Conservation (phyloP, 2,888 invertebrate genomes). For the Nasonovia ribisnigri region DNA sequence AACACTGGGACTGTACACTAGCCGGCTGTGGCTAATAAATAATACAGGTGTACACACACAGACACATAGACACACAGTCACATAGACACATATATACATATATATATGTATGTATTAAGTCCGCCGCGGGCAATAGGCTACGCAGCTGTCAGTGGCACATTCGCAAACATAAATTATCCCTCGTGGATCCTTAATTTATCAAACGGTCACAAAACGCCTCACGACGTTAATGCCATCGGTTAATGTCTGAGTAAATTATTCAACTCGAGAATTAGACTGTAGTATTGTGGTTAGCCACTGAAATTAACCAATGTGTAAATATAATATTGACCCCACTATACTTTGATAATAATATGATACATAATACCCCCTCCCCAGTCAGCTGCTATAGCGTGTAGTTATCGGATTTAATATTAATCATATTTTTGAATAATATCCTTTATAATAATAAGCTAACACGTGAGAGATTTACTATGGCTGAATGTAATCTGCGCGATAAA, state of each 20-base stretch:
- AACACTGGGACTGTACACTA: slow-evolving; percentile 25
- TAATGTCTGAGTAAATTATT: slow-evolving; percentile 55
- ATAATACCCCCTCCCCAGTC: too few species aligned
- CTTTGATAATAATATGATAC: background rate
- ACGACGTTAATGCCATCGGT: slow-evolving; percentile 56
- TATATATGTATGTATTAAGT: background rate
- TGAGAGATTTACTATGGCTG: background rate
- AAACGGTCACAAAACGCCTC: slow-evolving; percentile 59
- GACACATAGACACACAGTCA: background rate
- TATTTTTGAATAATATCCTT: background rate
- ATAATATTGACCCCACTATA: background rate
- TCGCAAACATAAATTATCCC: slow-evolving; percentile 62
- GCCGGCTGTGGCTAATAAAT: slow-evolving; percentile 47
- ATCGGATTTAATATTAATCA: background rate
- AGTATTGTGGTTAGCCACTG: background rate
- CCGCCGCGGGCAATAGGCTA: slow-evolving; percentile 47
- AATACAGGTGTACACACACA: slow-evolving; percentile 57
- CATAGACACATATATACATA: too few species aligned
- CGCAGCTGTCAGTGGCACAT: slow-evolving; percentile 60
- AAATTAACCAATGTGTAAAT: slow-evolving; percentile 32
- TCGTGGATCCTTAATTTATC: slow-evolving; percentile 62
- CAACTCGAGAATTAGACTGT: slow-evolving; percentile 43
- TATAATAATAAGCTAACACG: background rate
- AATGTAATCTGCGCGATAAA: background rate
- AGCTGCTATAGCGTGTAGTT: too few species aligned